These are phyloP conservation scores for Beroe ovata DNA, from an alignment of 37 sponge, comb jelly and placozoan genomes.

Conservation along the genomic window DNA sequence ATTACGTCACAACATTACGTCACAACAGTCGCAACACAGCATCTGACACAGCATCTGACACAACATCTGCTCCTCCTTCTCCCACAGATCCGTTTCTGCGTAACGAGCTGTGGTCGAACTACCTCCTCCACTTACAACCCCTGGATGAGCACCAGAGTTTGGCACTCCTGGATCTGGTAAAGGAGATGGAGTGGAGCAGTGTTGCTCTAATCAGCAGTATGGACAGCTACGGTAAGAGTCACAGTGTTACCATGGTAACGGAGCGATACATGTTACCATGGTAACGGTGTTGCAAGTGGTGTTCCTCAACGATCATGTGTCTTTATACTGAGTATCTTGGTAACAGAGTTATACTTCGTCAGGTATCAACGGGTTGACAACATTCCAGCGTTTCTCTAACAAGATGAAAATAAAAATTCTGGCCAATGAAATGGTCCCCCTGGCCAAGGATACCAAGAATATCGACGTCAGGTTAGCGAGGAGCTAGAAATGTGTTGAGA, in stretches of 20 bases:
- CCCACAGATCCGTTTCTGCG: conserved; percentile 55
- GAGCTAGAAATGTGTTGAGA: background rate
- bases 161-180: conserved; percentile 22
- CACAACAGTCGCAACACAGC: no score
- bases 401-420: conserved; percentile 48
- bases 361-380: conserved; percentile 49
- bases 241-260: no score
- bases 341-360: no score
- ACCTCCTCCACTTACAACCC: conserved; percentile 35
- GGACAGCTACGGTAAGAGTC: conserved; percentile 60
- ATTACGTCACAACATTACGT: no score
- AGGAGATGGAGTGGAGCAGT: conserved; percentile 53
- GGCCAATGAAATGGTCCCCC: conserved; percentile 53
- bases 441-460: background rate
- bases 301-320: no score
- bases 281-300: no score
- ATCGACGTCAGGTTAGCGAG: conserved; percentile 40
- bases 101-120: conserved; percentile 54
- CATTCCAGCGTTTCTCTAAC: conserved; percentile 46
- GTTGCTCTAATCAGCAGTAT: conserved; percentile 51
- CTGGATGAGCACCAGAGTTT: conserved; percentile 54
- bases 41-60: no score
- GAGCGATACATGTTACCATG: no score
- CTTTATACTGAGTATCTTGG: no score
- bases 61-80: no score